Evolutionary conservation across 2,113 vertebrate genomes (phyloP).

Genomic region (Cyanoliseus patagonus): DNA sequence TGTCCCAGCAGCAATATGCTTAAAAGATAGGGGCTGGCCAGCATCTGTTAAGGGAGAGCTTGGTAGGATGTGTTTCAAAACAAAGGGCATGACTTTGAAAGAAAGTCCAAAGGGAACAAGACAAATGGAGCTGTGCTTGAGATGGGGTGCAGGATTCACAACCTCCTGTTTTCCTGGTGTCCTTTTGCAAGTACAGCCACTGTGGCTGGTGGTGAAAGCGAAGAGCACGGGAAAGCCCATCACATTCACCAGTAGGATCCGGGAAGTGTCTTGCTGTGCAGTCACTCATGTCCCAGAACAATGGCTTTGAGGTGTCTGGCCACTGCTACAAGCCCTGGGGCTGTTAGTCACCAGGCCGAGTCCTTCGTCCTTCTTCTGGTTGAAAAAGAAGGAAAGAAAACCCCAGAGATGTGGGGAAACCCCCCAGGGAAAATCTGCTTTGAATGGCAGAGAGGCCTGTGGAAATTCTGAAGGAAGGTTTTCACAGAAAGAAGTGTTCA

Average conservation of each 20-base stretch:
- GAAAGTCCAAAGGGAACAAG: neutral
- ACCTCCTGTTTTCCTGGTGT: neutral
- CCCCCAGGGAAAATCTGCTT: conserved; percentile 38
- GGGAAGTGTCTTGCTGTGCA: neutral
- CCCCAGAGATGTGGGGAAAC: conserved; percentile 44
- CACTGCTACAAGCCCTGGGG: conserved; percentile 18
- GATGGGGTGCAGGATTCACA: neutral
- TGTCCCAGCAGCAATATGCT: neutral
- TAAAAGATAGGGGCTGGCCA: neutral
- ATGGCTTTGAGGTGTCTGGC: neutral
- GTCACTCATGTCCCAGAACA: neutral
- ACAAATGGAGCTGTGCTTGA: neutral
- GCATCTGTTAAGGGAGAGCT: neutral
- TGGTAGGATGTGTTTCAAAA: neutral
- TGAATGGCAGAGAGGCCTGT: neutral
- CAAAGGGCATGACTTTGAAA: neutral
- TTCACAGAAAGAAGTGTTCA: neutral
- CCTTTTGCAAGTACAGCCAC: neutral
- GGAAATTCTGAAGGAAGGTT: conserved; percentile 65
- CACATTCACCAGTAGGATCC: neutral
- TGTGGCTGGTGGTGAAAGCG: neutral
- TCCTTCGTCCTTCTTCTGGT: conserved; percentile 1
- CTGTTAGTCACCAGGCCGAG: conserved; percentile 26
- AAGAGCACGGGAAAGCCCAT: neutral
- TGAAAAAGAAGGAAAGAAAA: conserved; percentile 11